Evolutionary conservation across 1,140 invertebrate genomes (phyloP).

Genomic region (Eumaeus atala): DNA sequence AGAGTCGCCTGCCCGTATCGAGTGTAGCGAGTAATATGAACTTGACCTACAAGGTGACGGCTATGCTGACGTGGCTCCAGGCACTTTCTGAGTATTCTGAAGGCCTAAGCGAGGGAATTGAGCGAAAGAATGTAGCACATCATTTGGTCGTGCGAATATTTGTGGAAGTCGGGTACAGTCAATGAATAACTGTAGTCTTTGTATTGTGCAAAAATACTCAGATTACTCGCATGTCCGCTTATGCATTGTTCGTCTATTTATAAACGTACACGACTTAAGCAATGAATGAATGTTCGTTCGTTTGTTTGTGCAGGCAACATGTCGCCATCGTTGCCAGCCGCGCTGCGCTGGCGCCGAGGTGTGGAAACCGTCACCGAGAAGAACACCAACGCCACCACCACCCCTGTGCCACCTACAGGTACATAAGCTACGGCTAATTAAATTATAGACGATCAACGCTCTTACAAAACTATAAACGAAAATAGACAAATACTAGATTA

Average conservation of each 20-base stretch:
- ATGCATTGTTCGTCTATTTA: background rate
- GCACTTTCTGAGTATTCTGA: no score
- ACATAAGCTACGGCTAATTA: background rate
- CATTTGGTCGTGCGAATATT: no score
- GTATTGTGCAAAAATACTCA: background rate
- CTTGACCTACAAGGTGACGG: no score
- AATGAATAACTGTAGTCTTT: background rate
- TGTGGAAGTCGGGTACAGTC: no score
- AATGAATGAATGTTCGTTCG: slow-evolving; percentile 10
- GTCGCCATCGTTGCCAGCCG: slow-evolving; percentile 45
- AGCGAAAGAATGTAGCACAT: no score
- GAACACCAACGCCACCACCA: background rate
- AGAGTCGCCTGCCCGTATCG: no score
- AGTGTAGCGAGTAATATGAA: no score
- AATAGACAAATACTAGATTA: no score
- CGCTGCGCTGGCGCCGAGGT: slow-evolving; percentile 57
- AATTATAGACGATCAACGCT: background rate
- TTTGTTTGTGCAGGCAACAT: slow-evolving; percentile 35
- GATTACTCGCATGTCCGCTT: background rate
- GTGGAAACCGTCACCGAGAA: slow-evolving; percentile 24
- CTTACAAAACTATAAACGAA: background rate
- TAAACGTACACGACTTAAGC: background rate
- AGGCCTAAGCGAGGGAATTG: no score
- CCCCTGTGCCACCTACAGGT: background rate
- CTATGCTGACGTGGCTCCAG: no score